Evolutionary conservation across 2,888 invertebrate species (phyloP).

Genomic region (Euplexia lucipara): DNA sequence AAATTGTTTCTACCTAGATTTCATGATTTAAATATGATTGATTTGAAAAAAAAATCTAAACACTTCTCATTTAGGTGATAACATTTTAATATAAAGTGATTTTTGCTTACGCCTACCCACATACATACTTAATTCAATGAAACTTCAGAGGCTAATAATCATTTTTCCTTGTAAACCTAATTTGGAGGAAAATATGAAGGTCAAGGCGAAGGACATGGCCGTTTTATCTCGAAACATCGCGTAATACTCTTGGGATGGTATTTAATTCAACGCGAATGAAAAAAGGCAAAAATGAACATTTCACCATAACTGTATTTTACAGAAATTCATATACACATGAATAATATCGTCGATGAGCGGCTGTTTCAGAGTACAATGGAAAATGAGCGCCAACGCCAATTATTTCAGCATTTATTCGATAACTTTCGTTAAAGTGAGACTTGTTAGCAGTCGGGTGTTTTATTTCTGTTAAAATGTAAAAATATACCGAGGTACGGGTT

Average conservation of each 20-base stretch:
- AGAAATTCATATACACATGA: slow-evolving; percentile 24
- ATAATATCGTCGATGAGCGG: slow-evolving; percentile 37
- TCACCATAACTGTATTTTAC: slow-evolving; percentile 15
- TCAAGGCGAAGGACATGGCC: slow-evolving; percentile 10
- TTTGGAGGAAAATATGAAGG: slow-evolving; percentile 23
- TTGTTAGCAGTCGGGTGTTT: slow-evolving; percentile 42
- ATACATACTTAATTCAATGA: background rate
- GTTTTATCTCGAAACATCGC: slow-evolving; percentile 34
- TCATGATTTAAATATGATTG: background rate
- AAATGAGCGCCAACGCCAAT: slow-evolving; percentile 46
- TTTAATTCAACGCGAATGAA: slow-evolving; percentile 22
- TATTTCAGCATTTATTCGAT: slow-evolving; percentile 53
- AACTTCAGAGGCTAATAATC: slow-evolving; percentile 11
- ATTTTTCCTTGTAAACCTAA: slow-evolving; percentile 8
- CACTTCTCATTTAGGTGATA: background rate
- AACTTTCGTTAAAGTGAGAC: slow-evolving; percentile 48
- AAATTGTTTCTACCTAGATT: background rate
- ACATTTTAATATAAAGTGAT: background rate
- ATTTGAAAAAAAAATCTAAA: background rate
- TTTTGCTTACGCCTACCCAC: background rate
- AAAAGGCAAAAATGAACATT: slow-evolving; percentile 20
- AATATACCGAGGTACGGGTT: background rate
- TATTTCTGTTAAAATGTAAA: slow-evolving; percentile 23
- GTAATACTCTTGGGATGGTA: slow-evolving; percentile 18
- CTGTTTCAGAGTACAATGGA: slow-evolving; percentile 29